These are phyloP conservation scores for Malthinus seriepunctatus DNA, from an alignment of 2,888 invertebrate species.

Conservation along the genomic window DNA sequence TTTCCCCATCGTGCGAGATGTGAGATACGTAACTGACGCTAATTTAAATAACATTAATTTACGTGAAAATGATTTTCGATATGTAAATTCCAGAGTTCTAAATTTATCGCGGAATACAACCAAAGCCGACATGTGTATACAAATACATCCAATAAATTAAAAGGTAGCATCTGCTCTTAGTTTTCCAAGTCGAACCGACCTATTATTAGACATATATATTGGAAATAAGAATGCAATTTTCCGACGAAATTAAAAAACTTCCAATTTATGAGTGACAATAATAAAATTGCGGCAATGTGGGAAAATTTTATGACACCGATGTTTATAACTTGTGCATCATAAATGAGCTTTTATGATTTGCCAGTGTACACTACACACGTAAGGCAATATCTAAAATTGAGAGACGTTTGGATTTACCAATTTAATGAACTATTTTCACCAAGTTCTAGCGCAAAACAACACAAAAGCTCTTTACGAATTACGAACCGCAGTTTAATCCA, in stretches of 20 bases:
- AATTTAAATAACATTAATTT: too few species aligned
- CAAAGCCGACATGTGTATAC: background rate
- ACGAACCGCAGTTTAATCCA: constrained; percentile 12
- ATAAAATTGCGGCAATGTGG: background rate
- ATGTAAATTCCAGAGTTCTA: too few species aligned
- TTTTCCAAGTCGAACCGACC: background rate
- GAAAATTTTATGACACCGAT: constrained; percentile 2
- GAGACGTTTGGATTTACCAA: constrained; percentile 12
- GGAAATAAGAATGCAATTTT: background rate
- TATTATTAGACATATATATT: too few species aligned
- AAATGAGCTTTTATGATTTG: constrained; percentile 26
- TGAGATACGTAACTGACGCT: too few species aligned
- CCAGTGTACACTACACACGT: background rate
- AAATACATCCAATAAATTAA: constrained; percentile 15
- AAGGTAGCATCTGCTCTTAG: constrained; percentile 13
- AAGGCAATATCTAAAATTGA: background rate
- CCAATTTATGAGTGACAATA: too few species aligned
- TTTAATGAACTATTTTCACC: constrained; percentile 11
- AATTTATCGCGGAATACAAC: too few species aligned
- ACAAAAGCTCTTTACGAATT: constrained; percentile 19
- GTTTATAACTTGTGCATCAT: constrained; percentile 18
- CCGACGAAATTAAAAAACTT: background rate
- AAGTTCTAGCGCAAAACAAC: constrained; percentile 2
- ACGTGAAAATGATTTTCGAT: too few species aligned
- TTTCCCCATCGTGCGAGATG: too few species aligned